Conservation (phyloP, 2,113 vertebrate species). For the Mormyrus lacerda region DNA sequence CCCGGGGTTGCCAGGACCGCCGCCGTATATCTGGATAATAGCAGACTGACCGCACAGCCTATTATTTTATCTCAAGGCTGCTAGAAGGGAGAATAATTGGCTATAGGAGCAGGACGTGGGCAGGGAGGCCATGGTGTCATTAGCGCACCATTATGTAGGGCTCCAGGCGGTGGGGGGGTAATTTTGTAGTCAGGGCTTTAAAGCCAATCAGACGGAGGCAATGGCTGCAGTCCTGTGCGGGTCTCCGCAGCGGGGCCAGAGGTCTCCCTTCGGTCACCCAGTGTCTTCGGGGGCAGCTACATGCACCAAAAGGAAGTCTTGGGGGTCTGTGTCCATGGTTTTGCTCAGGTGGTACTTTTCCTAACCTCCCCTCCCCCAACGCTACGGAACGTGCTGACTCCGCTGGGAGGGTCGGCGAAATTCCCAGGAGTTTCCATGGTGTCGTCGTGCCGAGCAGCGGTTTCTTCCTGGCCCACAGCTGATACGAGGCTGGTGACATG, state of each 20-base stretch:
- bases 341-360: background rate
- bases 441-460: background rate
- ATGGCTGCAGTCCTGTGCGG: background rate
- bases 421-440: background rate
- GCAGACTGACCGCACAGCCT: conserved; percentile 1
- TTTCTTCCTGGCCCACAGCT: background rate
- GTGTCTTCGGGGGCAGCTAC: background rate
- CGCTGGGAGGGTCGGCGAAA: background rate
- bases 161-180: background rate
- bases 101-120: background rate
- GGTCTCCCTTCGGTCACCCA: background rate
- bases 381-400: background rate
- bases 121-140: background rate
- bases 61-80: background rate
- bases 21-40: conserved; percentile 12
- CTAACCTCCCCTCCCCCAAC: background rate
- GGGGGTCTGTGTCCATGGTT: background rate
- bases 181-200: conserved; percentile 1
- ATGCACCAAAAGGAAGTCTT: background rate
- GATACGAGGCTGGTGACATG: background rate
- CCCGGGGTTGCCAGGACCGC: background rate
- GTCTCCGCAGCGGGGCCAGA: background rate
- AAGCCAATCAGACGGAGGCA: background rate
- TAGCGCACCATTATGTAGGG: background rate
- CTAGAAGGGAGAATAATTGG: conserved; percentile 15